Conservation (phyloP, 2,888 invertebrate species). For the Cephus rjabovi region DNA sequence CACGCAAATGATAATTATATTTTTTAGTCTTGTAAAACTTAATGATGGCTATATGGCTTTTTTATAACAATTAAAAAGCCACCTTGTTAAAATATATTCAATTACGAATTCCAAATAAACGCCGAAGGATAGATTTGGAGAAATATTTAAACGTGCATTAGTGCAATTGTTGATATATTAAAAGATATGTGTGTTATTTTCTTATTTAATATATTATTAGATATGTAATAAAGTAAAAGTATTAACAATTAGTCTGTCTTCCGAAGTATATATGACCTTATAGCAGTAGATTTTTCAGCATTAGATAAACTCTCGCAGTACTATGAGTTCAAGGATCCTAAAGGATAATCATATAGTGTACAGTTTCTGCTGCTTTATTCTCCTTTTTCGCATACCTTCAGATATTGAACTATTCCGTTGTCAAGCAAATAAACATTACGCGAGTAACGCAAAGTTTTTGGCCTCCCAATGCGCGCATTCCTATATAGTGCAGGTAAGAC, state of each 20-base stretch:
- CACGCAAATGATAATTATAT: neutral
- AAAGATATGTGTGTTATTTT: neutral
- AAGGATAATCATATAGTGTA: neutral
- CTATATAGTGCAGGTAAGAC: neutral
- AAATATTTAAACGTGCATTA: neutral
- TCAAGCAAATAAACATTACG: constrained; percentile 58
- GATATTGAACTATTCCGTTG: constrained; percentile 58
- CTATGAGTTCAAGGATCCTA: neutral
- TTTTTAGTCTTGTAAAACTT: neutral
- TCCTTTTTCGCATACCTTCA: neutral
- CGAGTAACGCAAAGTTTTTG: neutral
- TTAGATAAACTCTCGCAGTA: neutral
- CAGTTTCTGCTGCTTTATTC: neutral
- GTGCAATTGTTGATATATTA: neutral
- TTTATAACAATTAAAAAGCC: too few relatives aligned
- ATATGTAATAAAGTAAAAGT: neutral
- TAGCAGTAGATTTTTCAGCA: neutral
- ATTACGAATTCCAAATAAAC: neutral
- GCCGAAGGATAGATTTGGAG: neutral
- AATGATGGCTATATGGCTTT: neutral
- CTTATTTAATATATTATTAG: neutral
- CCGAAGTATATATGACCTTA: neutral
- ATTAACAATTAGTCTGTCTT: neutral
- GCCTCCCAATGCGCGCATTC: neutral
- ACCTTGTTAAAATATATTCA: neutral